Evolutionary conservation across 2,113 vertebrate species (phyloP).

Genomic region (Sinosuthora webbiana): DNA sequence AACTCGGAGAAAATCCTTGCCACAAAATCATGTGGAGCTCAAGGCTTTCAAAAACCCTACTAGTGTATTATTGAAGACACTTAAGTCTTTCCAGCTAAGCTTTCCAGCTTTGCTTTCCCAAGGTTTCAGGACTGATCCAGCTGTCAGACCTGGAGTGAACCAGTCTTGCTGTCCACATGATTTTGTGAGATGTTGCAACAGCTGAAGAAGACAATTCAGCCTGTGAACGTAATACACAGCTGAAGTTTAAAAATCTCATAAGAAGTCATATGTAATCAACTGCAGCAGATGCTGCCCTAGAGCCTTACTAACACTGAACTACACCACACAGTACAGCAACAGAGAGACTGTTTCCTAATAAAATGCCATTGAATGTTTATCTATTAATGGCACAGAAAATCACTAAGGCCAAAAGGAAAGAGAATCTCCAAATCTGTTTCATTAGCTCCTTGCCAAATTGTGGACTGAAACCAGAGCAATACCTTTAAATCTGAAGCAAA

Average conservation of each 20-base stretch:
- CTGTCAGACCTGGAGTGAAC: background rate
- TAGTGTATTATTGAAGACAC: background rate
- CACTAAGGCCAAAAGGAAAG: background rate
- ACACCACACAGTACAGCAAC: background rate
- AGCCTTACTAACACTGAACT: background rate
- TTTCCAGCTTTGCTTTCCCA: background rate
- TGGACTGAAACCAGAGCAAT: background rate
- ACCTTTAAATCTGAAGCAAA: background rate
- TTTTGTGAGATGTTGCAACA: background rate
- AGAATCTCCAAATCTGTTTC: background rate
- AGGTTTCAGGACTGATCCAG: background rate
- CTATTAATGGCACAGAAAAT: background rate
- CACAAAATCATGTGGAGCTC: background rate
- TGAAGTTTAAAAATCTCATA: background rate
- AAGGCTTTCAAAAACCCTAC: background rate
- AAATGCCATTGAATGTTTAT: background rate
- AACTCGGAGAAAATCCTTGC: background rate
- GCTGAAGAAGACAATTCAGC: background rate
- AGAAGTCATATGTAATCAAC: background rate
- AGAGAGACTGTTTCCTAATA: background rate
- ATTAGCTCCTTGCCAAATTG: background rate
- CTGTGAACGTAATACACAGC: background rate
- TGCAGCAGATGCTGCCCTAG: background rate
- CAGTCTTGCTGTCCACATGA: background rate
- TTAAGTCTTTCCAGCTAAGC: background rate